Evolutionary conservation across 2,113 vertebrate species (phyloP).

Genomic region (Gobius niger): DNA sequence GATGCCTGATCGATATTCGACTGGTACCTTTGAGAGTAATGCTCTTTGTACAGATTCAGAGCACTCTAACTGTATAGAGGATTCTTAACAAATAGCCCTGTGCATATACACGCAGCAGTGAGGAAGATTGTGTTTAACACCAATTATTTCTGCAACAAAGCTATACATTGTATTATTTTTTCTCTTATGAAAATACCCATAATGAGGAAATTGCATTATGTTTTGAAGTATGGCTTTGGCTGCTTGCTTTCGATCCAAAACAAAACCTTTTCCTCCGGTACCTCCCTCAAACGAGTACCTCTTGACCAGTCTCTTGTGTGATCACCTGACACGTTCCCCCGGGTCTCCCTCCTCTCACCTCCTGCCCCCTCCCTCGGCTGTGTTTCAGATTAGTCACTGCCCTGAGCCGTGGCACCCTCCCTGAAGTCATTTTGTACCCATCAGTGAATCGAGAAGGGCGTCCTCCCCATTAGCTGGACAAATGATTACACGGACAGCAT

Average conservation of each 20-base stretch:
- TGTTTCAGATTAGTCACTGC: conserved; percentile 32
- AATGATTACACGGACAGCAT: background rate
- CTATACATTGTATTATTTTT: no score
- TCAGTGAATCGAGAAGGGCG: conserved; percentile 13
- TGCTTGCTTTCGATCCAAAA: background rate
- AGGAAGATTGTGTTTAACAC: no score
- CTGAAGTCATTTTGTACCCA: conserved; percentile 34
- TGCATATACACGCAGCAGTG: no score
- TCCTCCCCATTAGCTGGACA: conserved; percentile 24
- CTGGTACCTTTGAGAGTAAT: background rate
- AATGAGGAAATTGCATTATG: no score
- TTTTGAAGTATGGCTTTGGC: no score
- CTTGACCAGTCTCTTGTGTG: conserved; percentile 21
- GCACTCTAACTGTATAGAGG: background rate
- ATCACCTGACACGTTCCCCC: conserved; percentile 9
- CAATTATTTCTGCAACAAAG: no score
- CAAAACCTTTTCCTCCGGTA: background rate
- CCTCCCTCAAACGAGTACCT: conserved; percentile 1
- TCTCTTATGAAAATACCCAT: no score
- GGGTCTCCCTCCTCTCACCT: background rate
- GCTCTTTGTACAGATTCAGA: background rate
- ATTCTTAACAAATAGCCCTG: no score
- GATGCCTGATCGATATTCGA: background rate
- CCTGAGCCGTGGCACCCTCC: conserved; percentile 14
- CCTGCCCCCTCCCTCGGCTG: background rate